These are phyloP conservation scores for Acarapis woodi DNA, from an alignment of 1,140 invertebrate genomes.

Conservation along the genomic window DNA sequence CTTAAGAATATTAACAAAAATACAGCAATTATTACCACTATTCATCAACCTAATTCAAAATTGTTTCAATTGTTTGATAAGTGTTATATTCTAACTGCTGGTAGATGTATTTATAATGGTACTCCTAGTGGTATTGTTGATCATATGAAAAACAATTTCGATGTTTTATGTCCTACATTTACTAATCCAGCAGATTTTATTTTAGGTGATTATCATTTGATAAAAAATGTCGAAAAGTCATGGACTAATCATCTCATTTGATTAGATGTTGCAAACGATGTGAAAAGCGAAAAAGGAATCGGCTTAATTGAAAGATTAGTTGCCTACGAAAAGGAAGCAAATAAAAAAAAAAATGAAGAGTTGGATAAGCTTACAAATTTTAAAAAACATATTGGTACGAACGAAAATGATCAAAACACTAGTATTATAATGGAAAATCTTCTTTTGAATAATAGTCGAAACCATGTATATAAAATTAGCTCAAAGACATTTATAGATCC, in stretches of 20 bases:
- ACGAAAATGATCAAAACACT: too few species aligned
- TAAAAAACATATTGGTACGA: too few species aligned
- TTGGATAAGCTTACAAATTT: neutral
- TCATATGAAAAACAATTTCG: slow-evolving; percentile 4
- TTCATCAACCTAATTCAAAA: slow-evolving; percentile 81
- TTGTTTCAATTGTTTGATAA: slow-evolving; percentile 84
- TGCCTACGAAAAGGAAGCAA: neutral
- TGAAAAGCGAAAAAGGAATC: slow-evolving; percentile 6
- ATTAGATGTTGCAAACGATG: too few species aligned
- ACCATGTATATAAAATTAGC: too few species aligned
- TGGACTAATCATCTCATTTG: too few species aligned
- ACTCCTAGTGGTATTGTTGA: slow-evolving; percentile 15
- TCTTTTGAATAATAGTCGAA: too few species aligned
- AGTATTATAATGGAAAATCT: too few species aligned
- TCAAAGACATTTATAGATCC: too few species aligned
- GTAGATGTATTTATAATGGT: slow-evolving; percentile 70
- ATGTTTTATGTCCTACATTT: slow-evolving; percentile 57
- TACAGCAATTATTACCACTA: slow-evolving; percentile 23
- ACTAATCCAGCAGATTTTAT: slow-evolving; percentile 78
- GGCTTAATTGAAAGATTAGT: slow-evolving; percentile 3
- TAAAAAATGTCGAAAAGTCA: too few species aligned
- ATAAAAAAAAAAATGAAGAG: neutral
- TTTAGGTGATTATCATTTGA: too few species aligned
- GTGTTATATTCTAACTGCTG: slow-evolving; percentile 50
- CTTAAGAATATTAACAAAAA: slow-evolving; percentile 52